Evolutionary conservation across 2,888 invertebrate species (phyloP), one percentile per base, ranked within the genome.

Genomic region (Synanthedon myopaeformis): DNA sequence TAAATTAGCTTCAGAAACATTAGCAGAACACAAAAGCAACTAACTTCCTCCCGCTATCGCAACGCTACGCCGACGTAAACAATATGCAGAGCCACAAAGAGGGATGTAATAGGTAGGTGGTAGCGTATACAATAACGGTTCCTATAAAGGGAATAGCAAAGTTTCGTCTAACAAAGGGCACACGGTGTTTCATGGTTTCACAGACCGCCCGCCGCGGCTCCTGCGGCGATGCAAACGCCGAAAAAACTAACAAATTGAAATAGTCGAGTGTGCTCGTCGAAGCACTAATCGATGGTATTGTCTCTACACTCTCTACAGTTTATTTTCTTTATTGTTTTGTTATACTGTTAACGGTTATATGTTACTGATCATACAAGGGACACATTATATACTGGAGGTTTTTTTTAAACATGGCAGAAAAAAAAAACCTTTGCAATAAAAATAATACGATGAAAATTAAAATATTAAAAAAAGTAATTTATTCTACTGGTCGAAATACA

Each of bases 211-310:
- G 76, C 67, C 61, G 76, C 61, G 70, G 58, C 65, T 67, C 74
- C 76, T 72, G 75, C 69, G 60, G 77, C 69, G 74, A 67, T 69
- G 66, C 54, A 61, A 54, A 66, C 64, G 67, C 69, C 66, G 69
- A 69, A 76, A 80, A 82, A 80, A 74, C 65, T 65, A 66, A 72
- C 77, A 79, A 80, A 79, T 80, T 75, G 71, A 64, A 69, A 59
- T 60, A 66, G 57, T 62, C 62, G 64, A 65, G 59, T 63, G 60
- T 61, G 53, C 54, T 35, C 54, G 45, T 12, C 50, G 41, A 45
- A 51, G 28, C 51, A 54, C 69, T 75, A 75, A 76, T 56, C 67
- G 60, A 74, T 72, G 69, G 71, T 75, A 19, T 45, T 45, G 13
- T 45, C 45, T 45, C 8, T 35, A 35, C 2, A 35, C 8, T 6